A percentile compares a stretch with the other conserved stretches of the same genome.
Evolutionary conservation across 2,113 vertebrate species (phyloP).

Genomic region (Cisticola juncidis): DNA sequence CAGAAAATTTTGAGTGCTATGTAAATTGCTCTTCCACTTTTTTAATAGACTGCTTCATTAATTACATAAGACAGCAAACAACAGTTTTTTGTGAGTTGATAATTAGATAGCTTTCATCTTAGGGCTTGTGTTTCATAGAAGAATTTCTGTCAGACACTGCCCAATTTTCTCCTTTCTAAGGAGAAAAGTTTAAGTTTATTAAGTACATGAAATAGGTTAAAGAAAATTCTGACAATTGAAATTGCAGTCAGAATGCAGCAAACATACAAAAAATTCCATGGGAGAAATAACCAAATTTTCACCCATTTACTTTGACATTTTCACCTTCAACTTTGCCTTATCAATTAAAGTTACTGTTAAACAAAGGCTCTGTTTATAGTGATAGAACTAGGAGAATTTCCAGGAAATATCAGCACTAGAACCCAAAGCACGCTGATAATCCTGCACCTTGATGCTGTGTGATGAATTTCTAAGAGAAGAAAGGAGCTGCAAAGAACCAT

Average conservation of each 20-base stretch:
- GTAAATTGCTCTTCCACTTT: neutral
- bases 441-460: neutral
- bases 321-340: neutral
- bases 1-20: neutral
- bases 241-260: neutral
- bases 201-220: neutral
- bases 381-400: neutral
- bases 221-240: neutral
- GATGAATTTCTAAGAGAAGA: neutral
- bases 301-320: neutral
- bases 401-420: neutral
- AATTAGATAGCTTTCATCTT: neutral
- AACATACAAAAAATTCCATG: neutral
- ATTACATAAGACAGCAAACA: neutral
- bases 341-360: neutral
- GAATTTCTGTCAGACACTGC: neutral
- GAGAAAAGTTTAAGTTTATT: neutral
- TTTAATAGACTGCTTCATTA: neutral
- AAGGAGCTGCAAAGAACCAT: neutral
- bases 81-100: neutral
- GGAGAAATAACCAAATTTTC: neutral
- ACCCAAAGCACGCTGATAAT: neutral
- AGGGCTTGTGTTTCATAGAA: neutral
- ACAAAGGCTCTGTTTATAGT: neutral
- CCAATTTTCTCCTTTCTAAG: neutral